phyloP scores from a whole-genome alignment of 2,113 vertebrate species.

The Tonatia bakeri region DNA sequence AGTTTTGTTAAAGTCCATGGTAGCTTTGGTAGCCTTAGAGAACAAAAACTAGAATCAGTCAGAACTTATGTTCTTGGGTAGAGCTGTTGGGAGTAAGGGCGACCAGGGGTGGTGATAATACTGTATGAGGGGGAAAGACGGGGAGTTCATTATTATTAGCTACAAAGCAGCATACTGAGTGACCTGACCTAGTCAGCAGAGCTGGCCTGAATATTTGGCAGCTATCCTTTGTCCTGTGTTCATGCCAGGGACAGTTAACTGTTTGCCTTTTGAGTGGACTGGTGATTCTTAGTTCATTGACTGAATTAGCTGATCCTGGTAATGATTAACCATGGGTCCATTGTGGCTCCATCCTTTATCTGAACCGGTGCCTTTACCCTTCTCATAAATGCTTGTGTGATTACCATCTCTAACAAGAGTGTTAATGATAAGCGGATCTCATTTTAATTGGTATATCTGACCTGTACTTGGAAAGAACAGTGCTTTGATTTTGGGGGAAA shows the following conservation, averaged over 20 bases:
- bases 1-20: background rate
- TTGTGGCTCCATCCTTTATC: conserved; percentile 20
- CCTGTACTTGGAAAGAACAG: background rate
- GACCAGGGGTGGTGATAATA: background rate
- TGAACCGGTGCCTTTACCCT: background rate
- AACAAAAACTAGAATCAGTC: background rate
- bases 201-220: conserved; percentile 59
- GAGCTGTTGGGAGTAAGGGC: background rate
- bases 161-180: conserved; percentile 20
- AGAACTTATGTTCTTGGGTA: background rate
- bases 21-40: background rate
- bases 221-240: conserved; percentile 49
- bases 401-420: background rate
- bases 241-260: conserved; percentile 66
- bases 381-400: background rate
- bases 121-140: background rate
- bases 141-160: background rate
- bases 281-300: conserved; percentile 57
- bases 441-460: background rate
- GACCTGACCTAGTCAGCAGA: conserved; percentile 59
- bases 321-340: conserved; percentile 54
- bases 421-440: background rate
- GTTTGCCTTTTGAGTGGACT: conserved; percentile 63
- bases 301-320: conserved; percentile 47
- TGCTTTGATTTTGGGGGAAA: background rate